Conservation (phyloP, 2,113 vertebrate genomes). For the Canis aureus region DNA sequence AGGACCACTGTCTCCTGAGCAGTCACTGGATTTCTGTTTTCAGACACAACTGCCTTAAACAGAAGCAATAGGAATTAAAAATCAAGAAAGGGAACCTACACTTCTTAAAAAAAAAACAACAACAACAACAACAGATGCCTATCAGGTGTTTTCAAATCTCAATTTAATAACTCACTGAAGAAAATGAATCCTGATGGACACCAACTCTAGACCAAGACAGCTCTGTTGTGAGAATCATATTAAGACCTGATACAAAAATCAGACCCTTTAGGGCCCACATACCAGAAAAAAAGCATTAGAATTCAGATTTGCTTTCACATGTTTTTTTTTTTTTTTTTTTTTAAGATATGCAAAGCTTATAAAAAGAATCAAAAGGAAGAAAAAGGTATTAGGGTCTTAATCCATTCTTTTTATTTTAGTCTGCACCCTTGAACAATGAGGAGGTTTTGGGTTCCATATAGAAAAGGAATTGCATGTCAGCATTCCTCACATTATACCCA, state of each 20-base stretch:
- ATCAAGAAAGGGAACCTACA: not conserved
- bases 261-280: not conserved
- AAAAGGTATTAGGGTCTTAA: not conserved
- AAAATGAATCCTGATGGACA: not conserved
- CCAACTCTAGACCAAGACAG: not conserved
- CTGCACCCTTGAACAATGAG: not conserved
- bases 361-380: not conserved
- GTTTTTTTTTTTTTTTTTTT: not conserved
- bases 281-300: not conserved
- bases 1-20: not conserved
- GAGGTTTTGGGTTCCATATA: not conserved
- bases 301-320: not conserved
- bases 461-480: not conserved
- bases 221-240: not conserved
- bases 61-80: not conserved
- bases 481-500: not conserved
- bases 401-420: not conserved
- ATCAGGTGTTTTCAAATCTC: not conserved
- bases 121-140: not conserved
- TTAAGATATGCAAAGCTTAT: not conserved
- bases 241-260: not conserved
- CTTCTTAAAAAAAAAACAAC: not conserved
- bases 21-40: constrained; percentile 3
- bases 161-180: not conserved
- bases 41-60: not conserved